phyloP scores from a whole-genome alignment of 23 tunicate species.

The Clavelina lepadiformis region DNA sequence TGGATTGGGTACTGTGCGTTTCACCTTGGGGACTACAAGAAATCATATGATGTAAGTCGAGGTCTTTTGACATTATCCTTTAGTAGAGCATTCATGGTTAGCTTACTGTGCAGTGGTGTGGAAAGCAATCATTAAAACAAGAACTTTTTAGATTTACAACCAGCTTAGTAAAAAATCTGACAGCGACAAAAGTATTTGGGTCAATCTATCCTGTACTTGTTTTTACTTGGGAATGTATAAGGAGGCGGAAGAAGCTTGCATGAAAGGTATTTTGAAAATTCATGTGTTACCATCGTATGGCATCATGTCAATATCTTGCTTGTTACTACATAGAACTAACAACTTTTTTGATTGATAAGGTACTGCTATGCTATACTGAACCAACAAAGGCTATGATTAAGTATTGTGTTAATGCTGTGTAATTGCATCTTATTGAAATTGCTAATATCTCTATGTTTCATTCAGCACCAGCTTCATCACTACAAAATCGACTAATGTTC shows the following conservation, averaged over 20 bases:
- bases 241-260: slow-evolving; percentile 85
- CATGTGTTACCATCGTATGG: no score
- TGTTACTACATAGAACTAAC: no score
- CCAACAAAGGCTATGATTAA: no score
- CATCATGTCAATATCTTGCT: no score
- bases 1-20: slow-evolving; percentile 91
- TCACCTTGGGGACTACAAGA: slow-evolving; percentile 90
- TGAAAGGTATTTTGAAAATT: slow-evolving; percentile 78
- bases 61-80: background rate
- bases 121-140: background rate
- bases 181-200: slow-evolving; percentile 14
- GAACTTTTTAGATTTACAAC: slow-evolving; percentile 42
- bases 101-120: no score
- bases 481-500: slow-evolving; percentile 85
- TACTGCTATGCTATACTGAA: no score
- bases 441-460: background rate
- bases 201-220: slow-evolving; percentile 65
- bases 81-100: background rate
- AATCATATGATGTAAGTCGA: slow-evolving; percentile 49
- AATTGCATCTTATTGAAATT: background rate
- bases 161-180: slow-evolving; percentile 22
- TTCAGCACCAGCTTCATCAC: slow-evolving; percentile 46
- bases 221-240: slow-evolving; percentile 96
- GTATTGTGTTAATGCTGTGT: no score
- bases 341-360: no score